Evolutionary conservation across 2,888 invertebrate species (phyloP).

Genomic region (Actias luna): DNA sequence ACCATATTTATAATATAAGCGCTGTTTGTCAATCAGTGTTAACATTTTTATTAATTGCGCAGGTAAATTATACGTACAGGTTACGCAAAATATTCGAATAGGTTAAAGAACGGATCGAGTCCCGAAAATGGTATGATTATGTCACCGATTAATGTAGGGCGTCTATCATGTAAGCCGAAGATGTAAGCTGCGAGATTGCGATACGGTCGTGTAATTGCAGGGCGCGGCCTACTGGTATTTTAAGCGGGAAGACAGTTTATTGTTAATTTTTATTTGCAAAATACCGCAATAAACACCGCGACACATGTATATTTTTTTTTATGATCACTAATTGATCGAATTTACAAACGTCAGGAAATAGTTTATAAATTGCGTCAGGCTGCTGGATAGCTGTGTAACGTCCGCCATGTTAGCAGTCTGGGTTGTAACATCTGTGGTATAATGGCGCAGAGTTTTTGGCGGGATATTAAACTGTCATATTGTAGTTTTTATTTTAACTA

Average conservation of each 20-base stretch:
- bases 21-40: too few relatives aligned
- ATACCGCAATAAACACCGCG: background rate
- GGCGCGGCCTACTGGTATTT: conserved; percentile 8
- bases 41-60: too few relatives aligned
- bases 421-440: too few relatives aligned
- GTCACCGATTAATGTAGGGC: background rate
- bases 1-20: too few relatives aligned
- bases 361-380: background rate
- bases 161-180: conserved; percentile 1
- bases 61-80: background rate
- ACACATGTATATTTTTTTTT: background rate
- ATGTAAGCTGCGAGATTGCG: conserved; percentile 2
- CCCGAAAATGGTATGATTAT: background rate
- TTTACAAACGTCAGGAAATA: background rate
- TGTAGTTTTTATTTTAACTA: too few relatives aligned
- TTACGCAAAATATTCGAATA: background rate
- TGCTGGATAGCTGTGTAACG: too few relatives aligned
- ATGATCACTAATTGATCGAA: background rate
- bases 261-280: background rate
- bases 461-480: too few relatives aligned
- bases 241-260: background rate
- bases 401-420: too few relatives aligned
- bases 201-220: background rate
- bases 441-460: too few relatives aligned
- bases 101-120: background rate